A percentile compares a stretch with the other conserved stretches of the same genome.
phyloP scores from a whole-genome alignment of 53 echinoderm and acorn worm genomes.

The Holothuria leucospilota region DNA sequence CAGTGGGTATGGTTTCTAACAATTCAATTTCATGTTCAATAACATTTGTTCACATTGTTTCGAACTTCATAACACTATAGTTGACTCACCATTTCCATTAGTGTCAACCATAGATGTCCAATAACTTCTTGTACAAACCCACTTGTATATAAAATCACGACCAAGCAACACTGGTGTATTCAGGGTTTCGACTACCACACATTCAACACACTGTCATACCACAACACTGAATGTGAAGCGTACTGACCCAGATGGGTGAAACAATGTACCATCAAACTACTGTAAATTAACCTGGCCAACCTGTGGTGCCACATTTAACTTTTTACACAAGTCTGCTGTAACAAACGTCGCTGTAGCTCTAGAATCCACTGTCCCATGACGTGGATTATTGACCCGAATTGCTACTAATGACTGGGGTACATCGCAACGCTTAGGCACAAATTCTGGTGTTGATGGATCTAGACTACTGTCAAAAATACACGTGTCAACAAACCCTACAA shows the following conservation, averaged over 20 bases:
- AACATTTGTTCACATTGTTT: constrained; percentile 10
- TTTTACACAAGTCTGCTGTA: constrained; percentile 22
- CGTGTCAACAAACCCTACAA: constrained; percentile 6
- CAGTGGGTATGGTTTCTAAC: constrained; percentile 8
- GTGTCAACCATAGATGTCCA: constrained; percentile 32
- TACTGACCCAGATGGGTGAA: constrained; percentile 39
- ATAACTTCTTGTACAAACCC: constrained; percentile 1
- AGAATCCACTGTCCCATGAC: constrained; percentile 31
- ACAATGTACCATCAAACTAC: constrained; percentile 29
- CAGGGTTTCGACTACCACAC: background rate
- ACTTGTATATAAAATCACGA: constrained; percentile 7
- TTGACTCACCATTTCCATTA: background rate
- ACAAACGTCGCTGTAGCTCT: constrained; percentile 11
- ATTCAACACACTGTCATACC: constrained; percentile 23
- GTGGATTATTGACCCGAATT: constrained; percentile 1
- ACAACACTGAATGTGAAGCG: constrained; percentile 26
- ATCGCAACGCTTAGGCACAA: background rate
- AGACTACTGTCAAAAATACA: background rate
- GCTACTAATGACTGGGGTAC: constrained; percentile 17
- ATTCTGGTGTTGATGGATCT: constrained; percentile 23
- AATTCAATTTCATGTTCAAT: constrained; percentile 37
- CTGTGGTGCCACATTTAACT: constrained; percentile 7
- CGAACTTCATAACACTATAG: constrained; percentile 4
- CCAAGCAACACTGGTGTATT: constrained; percentile 1
- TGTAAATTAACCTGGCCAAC: background rate